Base-by-base conservation (phyloP, 2,888 invertebrate species). In the Hirtodrosophila duncani region DNA sequence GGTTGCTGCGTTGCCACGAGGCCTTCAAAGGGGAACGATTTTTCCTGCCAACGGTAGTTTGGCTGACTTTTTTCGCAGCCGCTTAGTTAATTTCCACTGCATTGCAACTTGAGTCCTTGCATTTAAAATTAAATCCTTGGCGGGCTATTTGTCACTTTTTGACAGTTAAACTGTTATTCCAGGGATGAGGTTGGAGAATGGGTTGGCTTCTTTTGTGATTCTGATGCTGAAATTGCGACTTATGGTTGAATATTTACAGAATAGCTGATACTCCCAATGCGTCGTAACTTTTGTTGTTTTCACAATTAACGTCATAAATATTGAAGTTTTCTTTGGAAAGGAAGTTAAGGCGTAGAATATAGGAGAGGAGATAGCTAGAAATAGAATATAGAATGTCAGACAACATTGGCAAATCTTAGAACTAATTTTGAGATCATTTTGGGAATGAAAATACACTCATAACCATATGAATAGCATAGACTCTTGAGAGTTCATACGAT, bases 101-200 rank as follows among this genome's bases (percentile, higher is more conserved):
- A 66, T 55, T 57, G 66, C 53, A 55, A 64, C 36, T 30, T 20
- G 44, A 43, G 26, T 51, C 67, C 49, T 51, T 78, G 74, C 79
- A 81, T 78, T 81, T 62, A 56, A 81, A 80, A 80, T 78, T 60
- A 81, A 78, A 81, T 78, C 78, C 80, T 65, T 50, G 42, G 60
- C 62, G 81, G 60, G 57, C 77, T 51, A 81, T 78, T 78, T 78
- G 80, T 78, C 78, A 78, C 64, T 75, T 79, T 69, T 24, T 79
- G 82, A 81, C 78, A 81, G 69, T 58, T 71, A 62, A 81, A 75
- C 65, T 67, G 67, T 67, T 30, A 27, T 10, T 37, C 33, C 9
- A 14, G 4, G 18, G 24, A 37, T 11, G 14, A n/a, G 36, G 44
- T 20, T 13, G 20, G n/a, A n/a, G n/a, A n/a, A n/a, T n/a, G n/a